Evolutionary conservation across 2,113 vertebrate genomes (phyloP).

Genomic region (Nothocercus julius): DNA sequence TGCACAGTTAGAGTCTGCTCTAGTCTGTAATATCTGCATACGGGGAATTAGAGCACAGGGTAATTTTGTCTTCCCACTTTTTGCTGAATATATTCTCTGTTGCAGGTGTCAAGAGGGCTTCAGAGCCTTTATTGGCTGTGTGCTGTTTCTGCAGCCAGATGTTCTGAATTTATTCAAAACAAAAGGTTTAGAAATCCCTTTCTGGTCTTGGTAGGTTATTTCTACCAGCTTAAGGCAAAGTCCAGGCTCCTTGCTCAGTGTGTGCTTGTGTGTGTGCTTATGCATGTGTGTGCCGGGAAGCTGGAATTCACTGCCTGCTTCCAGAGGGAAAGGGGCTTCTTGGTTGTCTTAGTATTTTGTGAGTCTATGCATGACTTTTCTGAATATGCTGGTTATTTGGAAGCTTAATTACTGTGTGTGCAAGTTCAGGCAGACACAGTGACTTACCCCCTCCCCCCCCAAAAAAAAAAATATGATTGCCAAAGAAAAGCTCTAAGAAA

Average conservation of each 20-base stretch:
- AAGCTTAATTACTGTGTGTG: not conserved
- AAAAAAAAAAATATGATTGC: not conserved
- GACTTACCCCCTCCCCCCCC: not conserved
- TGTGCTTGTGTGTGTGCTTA: not conserved
- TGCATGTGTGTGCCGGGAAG: not conserved
- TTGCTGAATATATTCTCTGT: not conserved
- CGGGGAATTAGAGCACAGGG: not conserved
- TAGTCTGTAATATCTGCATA: not conserved
- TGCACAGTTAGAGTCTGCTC: not conserved
- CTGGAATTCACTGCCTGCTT: not conserved
- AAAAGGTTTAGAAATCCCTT: not conserved
- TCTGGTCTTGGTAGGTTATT: not conserved
- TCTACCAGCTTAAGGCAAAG: not conserved
- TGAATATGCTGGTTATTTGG: not conserved
- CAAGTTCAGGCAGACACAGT: not conserved
- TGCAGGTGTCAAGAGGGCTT: not conserved
- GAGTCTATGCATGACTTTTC: not conserved
- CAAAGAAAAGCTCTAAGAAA: not conserved
- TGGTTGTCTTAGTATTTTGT: not conserved
- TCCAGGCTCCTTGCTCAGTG: not conserved
- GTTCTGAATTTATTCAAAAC: not conserved
- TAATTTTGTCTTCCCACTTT: not conserved
- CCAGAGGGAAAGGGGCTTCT: not conserved
- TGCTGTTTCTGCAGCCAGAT: not conserved
- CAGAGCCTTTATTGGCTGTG: slow-evolving; percentile 5